Base-by-base conservation (phyloP, 2,888 invertebrate genomes). In the Alloplasta piceator region DNA sequence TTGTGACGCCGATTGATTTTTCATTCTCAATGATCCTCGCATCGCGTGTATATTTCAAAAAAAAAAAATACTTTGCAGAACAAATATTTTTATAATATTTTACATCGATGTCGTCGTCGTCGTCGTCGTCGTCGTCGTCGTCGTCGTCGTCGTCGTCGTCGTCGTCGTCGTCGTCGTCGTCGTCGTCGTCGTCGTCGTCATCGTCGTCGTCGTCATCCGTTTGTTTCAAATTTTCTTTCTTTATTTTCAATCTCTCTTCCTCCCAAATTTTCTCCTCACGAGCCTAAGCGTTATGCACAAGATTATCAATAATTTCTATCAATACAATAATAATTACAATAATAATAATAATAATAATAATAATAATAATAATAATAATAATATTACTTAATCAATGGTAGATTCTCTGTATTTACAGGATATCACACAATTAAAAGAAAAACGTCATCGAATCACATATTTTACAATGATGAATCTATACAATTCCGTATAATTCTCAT, bases 11-110 rank as follows among this genome's bases (percentile, higher is more conserved):
- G 48, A 78, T 80, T 72, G 72, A 74, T 74, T 82, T 66, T 77
- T 70, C 73, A 64, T 82, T 58, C 71, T 78, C 72, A 55, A 72
- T 75, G 70, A 78, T 80, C 58, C 75, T 86, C 85, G 87, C 85
- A 85, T 89, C 87, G 83, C 87, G 89, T 88, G 88, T 90, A 90
- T 90, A 90, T 90, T 90, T 90, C 85, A 80, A 83, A 85, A 26
- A 26, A 26, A 26, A 26, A 26, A 26, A 26, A 26, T 1, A 88
- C 86, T 90, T 88, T 89, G 87, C 87, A 87, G 90, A 90, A 90
- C 89, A 91, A 89, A 87, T 89, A 83, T 82, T 82, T 48, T 48
- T 48, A 26, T 26, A 26, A 26, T 26, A 26, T 26, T 26, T 26
- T 26, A 26, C 26, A 26, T 26, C 26, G 26, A 12, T 48, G 48